Evolutionary conservation across 2,797 vertebrate genomes (phyloP).

Genomic region (Mallotus villosus): DNA sequence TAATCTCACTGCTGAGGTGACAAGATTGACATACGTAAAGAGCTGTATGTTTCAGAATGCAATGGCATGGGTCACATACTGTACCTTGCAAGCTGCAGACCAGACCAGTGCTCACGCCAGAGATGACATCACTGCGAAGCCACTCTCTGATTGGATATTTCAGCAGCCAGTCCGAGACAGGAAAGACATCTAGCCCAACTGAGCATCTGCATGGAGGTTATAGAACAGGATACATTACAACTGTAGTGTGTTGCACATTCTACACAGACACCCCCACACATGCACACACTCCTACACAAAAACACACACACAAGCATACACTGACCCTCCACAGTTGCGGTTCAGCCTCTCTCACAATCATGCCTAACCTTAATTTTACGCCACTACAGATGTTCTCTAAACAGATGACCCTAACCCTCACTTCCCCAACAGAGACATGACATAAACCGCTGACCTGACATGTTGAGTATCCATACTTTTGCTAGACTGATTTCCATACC

Average conservation of each 20-base stretch:
- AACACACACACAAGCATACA: constrained; percentile 1
- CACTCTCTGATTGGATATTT: constrained; percentile 78
- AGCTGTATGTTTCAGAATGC: too few relatives aligned
- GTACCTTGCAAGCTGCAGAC: constrained; percentile 86
- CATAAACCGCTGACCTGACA: too few relatives aligned
- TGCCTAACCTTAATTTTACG: neutral
- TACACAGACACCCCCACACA: neutral
- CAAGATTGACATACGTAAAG: too few relatives aligned
- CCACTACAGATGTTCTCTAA: constrained; percentile 31
- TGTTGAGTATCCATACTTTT: too few relatives aligned
- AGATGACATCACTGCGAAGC: constrained; percentile 79
- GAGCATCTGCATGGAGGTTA: constrained; percentile 69
- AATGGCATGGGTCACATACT: constrained; percentile 19
- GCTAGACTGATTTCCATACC: too few relatives aligned
- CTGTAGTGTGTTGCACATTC: neutral
- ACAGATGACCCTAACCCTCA: constrained; percentile 12
- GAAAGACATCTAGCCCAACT: constrained; percentile 71
- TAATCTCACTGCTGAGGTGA: too few relatives aligned
- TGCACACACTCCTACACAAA: neutral
- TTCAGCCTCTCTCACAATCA: constrained; percentile 7
- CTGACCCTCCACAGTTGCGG: neutral
- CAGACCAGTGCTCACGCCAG: constrained; percentile 83
- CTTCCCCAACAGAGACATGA: neutral
- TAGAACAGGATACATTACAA: neutral
- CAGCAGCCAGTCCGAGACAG: constrained; percentile 81